phyloP scores from a whole-genome alignment of 2,113 vertebrate species.

The Tachysurus fulvidraco region DNA sequence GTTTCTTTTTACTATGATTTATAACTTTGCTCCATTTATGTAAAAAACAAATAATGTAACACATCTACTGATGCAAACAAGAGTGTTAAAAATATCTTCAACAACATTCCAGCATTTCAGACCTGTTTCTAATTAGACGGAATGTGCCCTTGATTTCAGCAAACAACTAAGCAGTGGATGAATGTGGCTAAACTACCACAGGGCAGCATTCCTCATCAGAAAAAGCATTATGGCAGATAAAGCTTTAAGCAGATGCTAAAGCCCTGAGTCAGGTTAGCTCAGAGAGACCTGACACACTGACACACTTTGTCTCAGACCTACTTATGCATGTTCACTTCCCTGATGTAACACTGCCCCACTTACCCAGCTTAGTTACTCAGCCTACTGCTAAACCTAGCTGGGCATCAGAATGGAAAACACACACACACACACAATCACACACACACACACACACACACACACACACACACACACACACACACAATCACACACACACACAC shows the following conservation, averaged over 20 bases:
- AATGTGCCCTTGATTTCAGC: neutral
- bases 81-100: neutral
- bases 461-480: neutral
- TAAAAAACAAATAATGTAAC: neutral
- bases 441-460: neutral
- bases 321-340: conserved; percentile 33
- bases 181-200: neutral
- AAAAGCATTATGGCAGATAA: neutral
- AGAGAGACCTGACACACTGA: conserved; percentile 62
- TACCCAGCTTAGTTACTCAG: conserved; percentile 44
- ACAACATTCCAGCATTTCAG: neutral
- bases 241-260: conserved; percentile 20
- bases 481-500: neutral
- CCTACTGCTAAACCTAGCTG: conserved; percentile 16
- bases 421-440: neutral
- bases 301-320: conserved; percentile 57
- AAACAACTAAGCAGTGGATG: neutral
- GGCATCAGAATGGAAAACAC: neutral
- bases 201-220: neutral
- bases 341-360: conserved; percentile 68
- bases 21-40: neutral
- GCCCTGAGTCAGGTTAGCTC: neutral
- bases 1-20: neutral
- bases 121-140: neutral
- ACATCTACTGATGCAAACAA: neutral